These are phyloP conservation scores for Lasioglossum albipes DNA, from an alignment of 1,140 invertebrate genomes.

Conservation along the genomic window DNA sequence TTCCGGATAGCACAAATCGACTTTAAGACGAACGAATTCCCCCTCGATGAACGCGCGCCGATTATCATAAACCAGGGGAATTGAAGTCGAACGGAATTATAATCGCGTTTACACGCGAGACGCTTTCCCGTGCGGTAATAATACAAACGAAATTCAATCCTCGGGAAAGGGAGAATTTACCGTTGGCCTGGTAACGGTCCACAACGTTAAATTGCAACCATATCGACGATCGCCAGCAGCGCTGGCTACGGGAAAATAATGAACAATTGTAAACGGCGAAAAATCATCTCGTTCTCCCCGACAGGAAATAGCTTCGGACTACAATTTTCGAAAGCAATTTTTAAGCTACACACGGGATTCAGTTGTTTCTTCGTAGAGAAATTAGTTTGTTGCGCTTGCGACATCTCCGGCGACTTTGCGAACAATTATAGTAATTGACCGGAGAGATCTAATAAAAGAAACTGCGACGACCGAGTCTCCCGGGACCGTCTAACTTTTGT, in stretches of 20 bases:
- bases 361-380: too few relatives aligned
- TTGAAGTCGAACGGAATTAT: constrained; percentile 23
- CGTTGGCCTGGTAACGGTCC: not conserved
- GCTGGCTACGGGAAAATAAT: not conserved
- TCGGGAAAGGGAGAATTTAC: constrained; percentile 32
- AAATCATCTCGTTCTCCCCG: too few relatives aligned
- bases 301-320: too few relatives aligned
- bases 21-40: not conserved
- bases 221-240: constrained; percentile 4
- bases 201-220: constrained; percentile 29
- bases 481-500: too few relatives aligned
- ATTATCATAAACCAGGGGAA: constrained; percentile 13
- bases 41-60: not conserved
- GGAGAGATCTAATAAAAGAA: too few relatives aligned
- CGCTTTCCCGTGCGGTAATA: not conserved
- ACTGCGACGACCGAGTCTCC: too few relatives aligned
- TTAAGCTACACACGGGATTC: too few relatives aligned
- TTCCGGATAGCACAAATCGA: not conserved
- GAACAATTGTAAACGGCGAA: constrained; percentile 7
- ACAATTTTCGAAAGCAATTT: too few relatives aligned
- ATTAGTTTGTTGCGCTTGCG: too few relatives aligned
- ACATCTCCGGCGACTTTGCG: too few relatives aligned
- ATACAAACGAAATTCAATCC: constrained; percentile 20
- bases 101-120: not conserved
- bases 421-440: too few relatives aligned